phyloP scores from a whole-genome alignment of 2,797 vertebrate species.

The Crypturellus tataupa region DNA sequence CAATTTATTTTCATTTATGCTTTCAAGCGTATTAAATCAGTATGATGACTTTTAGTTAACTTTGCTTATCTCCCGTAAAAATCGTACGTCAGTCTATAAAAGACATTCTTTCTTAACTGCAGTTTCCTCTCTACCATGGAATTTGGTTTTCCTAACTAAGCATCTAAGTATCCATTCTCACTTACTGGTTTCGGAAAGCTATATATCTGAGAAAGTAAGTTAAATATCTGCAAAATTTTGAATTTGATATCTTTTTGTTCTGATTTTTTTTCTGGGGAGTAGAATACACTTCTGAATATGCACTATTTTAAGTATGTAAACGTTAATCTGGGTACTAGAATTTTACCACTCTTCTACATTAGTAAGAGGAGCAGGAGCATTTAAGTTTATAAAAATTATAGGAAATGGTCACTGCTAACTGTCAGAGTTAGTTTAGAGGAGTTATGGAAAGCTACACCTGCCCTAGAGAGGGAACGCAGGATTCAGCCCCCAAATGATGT shows the following conservation, averaged over 20 bases:
- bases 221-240: not conserved
- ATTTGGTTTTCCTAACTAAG: not conserved
- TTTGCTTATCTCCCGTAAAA: not conserved
- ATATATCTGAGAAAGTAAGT: not conserved
- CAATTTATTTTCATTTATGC: not conserved
- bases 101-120: not conserved
- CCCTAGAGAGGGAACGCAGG: not conserved
- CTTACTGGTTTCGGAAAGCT: not conserved
- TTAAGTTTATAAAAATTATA: not conserved
- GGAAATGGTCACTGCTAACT: not conserved
- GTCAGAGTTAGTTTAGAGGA: not conserved
- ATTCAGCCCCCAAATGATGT: not conserved
- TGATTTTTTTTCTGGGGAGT: not conserved
- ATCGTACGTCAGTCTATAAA: not conserved
- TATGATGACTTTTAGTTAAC: not conserved
- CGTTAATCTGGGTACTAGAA: not conserved
- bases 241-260: not conserved
- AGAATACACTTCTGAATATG: not conserved
- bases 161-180: not conserved
- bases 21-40: not conserved
- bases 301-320: not conserved
- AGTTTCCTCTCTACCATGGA: not conserved
- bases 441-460: not conserved
- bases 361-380: not conserved
- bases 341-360: not conserved